A percentile compares a stretch with the other conserved stretches of the same genome.
These are phyloP conservation scores for Armadillidium nasatum DNA, from an alignment of 1,140 invertebrate species.

Conservation along the genomic window DNA sequence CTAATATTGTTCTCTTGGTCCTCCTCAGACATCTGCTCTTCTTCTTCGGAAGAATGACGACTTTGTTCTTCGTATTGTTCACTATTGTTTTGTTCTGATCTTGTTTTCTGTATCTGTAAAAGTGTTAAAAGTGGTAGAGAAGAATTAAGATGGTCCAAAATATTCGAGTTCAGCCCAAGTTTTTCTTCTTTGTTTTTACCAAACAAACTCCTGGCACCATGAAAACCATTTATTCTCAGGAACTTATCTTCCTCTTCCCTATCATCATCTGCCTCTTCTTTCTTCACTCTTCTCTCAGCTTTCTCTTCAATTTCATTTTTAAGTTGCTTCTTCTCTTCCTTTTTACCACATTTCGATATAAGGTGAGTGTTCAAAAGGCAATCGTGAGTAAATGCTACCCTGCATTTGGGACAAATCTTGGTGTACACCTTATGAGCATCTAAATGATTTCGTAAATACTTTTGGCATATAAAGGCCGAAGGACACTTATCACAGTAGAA, in stretches of 20 bases:
- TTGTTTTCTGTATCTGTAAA: constrained; percentile 4
- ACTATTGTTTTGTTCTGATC: not conserved
- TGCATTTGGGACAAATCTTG: constrained; percentile 35
- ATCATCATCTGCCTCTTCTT: not conserved
- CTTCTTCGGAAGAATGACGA: not conserved
- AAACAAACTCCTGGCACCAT: not conserved
- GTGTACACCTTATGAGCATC: constrained; percentile 36
- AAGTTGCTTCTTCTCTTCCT: not conserved
- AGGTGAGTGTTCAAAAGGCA: constrained; percentile 36
- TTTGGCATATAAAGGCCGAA: constrained; percentile 41
- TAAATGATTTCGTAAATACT: constrained; percentile 36
- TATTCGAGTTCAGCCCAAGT: not conserved
- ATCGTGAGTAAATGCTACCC: constrained; percentile 38
- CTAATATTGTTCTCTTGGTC: not conserved
- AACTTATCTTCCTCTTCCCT: not conserved
- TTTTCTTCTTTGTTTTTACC: no score
- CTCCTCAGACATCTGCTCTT: not conserved
- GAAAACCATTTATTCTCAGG: not conserved
- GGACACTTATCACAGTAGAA: constrained; percentile 41
- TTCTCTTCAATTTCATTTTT: not conserved
- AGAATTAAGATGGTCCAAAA: constrained; percentile 1
- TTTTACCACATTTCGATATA: constrained; percentile 34
- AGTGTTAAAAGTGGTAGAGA: not conserved
- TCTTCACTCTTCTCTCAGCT: not conserved
- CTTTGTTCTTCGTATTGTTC: not conserved